These are phyloP conservation scores for Drosophila sordidapex DNA, from an alignment of 2,888 invertebrate species.

Conservation along the genomic window DNA sequence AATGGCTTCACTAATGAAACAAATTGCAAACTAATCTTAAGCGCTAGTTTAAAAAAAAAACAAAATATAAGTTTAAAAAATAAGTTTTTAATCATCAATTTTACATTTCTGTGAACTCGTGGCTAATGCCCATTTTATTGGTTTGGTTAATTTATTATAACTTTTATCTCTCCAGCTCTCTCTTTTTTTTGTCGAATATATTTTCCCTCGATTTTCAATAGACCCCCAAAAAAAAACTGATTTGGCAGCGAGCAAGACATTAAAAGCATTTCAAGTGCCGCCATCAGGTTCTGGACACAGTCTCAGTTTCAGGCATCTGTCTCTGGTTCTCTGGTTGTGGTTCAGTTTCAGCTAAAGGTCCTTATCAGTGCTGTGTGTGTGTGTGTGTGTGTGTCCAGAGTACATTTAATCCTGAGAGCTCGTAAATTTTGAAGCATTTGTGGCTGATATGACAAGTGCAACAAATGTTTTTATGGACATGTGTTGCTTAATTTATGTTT, in stretches of 20 bases:
- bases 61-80: not conserved
- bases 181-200: not conserved
- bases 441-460: conserved; percentile 72
- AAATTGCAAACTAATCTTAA: conserved; percentile 52
- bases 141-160: conserved; percentile 54
- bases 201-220: conserved; percentile 22
- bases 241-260: conserved; percentile 53
- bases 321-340: conserved; percentile 1
- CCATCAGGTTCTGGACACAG: conserved; percentile 25
- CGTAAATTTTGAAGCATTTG: conserved; percentile 57
- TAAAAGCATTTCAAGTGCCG: conserved; percentile 52
- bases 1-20: conserved; percentile 56
- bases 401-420: conserved; percentile 40
- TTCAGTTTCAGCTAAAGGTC: conserved; percentile 33
- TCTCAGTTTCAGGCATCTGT: conserved; percentile 10
- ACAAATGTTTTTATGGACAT: conserved; percentile 69
- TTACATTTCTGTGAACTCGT: conserved; percentile 6
- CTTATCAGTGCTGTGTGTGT: conserved; percentile 42
- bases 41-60: conserved; percentile 1
- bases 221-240: conserved; percentile 63
- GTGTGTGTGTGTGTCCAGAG: conserved; percentile 29
- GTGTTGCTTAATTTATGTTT: conserved; percentile 77
- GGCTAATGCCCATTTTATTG: conserved; percentile 58
- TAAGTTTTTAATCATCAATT: not conserved
- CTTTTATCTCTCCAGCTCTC: conserved; percentile 51